A percentile compares a stretch with the other conserved stretches of the same genome.
Evolutionary conservation across 1,140 invertebrate genomes (phyloP).

Genomic region (Camponotus pennsylvanicus): DNA sequence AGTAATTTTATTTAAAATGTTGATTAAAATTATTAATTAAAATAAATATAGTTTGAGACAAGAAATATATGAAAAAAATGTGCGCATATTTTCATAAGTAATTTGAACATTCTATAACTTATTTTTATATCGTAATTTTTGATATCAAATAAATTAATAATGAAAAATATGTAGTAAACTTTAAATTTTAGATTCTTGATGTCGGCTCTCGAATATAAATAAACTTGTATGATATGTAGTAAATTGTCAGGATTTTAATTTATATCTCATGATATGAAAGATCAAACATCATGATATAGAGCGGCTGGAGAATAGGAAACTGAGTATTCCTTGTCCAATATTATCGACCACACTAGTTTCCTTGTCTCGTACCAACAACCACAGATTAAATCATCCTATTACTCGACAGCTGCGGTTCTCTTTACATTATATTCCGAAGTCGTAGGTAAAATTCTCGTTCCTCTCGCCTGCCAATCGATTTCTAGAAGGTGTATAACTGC

Average conservation of each 20-base stretch:
- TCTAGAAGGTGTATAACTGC: conserved; percentile 31
- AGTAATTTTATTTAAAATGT: conserved; percentile 10
- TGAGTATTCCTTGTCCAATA: conserved; percentile 60
- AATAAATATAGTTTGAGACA: background rate
- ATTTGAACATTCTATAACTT: background rate
- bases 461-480: conserved; percentile 44
- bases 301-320: conserved; percentile 32
- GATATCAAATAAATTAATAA: background rate
- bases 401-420: conserved; percentile 60
- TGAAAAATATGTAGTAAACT: background rate
- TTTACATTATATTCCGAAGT: conserved; percentile 62
- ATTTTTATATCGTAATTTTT: background rate
- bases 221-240: no score
- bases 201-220: no score
- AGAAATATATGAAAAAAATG: background rate
- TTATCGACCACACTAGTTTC: conserved; percentile 67
- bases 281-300: conserved; percentile 44
- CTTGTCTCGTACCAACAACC: conserved; percentile 62
- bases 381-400: conserved; percentile 72
- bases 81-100: background rate
- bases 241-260: conserved; percentile 8
- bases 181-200: no score
- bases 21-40: background rate
- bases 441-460: conserved; percentile 61
- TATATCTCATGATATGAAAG: background rate